Evolutionary conservation across 2,113 vertebrate genomes (phyloP), one percentile per base, ranked within the genome.

Genomic region (Vanacampus margaritifer): DNA sequence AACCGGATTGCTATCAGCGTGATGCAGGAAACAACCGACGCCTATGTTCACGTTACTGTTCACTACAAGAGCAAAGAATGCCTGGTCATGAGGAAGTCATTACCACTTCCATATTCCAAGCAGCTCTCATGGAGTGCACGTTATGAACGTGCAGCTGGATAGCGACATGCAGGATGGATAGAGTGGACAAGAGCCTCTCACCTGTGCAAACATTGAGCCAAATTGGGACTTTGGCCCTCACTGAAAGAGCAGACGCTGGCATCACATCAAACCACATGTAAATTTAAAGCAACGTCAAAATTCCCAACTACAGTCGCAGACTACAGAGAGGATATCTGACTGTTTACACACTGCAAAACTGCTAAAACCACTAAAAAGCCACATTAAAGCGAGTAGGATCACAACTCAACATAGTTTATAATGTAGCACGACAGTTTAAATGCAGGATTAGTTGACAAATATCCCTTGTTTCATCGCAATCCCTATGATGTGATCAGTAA

Each of bases 1-100:
- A 86, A 85, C 84, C 72, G 69, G 81, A 89, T 85, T 90, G 80
- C 68, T 70, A 62, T 79, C 78, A 83, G 86, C 76, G 73, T 83
- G 75, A 87, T 72, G 71, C 70, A 21, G 63, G 72, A 71, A 81
- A 88, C 72, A 83, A 82, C 74, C 70, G 73, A 76, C 21, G 65
- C 63, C 75, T 79, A 67, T 68, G 60, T 61, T 86, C 76, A 75
- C 7, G 48, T 82, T 84, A 61, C 72, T 23, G 50, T 65, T 59
- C 57, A 69, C 65, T 63, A 14, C 56, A 76, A 63, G 70, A 82
- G 63, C 56, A 78, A 64, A 71, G 28, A 84, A 81, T 66, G 72
- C 70, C 56, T 69, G 43, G 72, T 83, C 84, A 82, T 67, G 81
- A 70, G 81, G 65, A 54, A 28, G 73, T 66, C 45, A 72, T 79